Base-by-base conservation (phyloP, 2,888 invertebrate genomes). In the Agrotis clavis region DNA sequence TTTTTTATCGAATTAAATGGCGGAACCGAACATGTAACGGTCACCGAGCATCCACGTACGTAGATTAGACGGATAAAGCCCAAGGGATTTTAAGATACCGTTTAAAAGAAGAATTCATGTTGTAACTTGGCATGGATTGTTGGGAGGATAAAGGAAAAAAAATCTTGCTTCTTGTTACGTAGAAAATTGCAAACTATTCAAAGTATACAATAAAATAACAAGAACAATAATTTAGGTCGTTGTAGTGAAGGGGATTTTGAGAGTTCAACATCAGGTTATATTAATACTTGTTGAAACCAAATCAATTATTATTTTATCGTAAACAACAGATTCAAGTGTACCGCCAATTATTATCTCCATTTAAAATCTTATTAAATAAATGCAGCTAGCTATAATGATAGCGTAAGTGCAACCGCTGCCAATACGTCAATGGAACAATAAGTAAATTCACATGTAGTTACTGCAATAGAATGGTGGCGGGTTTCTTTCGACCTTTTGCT, bases 401-500 rank as follows among this genome's bases (percentile, higher is more conserved):
- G 25, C 47, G 30, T 63, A 57, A 71, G 67, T 71, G 30, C 53
- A 60, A 21, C 53, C 47, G 56, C 25, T 56, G 62, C 66, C 47
- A 64, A 67, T 73, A 65, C 51, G 57, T 63, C 73, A 56, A 71
- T 67, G 25, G 45, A 82, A 75, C 67, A 82, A 84, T 73, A 68
- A 76, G 66, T 75, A 67, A 75, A 78, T 71, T 75, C 69, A 71
- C 73, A 76, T 82, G 35, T 67, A 54, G 25, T 41, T 60, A 65
- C 57, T 54, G 67, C 54, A 68, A 59, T 74, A 78, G 74, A 79
- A 81, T 71, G 71, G 73, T 57, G 63, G 67, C 74, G 63, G 68
- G 77, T 84, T 81, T 76, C 83, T 74, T 82, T 78, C 72, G 82
- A 87, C 83, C 79, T 86, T 85, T 85, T 78, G 77, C 86, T 83